These are phyloP conservation scores for Eremobia ochroleuca DNA, from an alignment of 2,888 invertebrate species.

Conservation along the genomic window DNA sequence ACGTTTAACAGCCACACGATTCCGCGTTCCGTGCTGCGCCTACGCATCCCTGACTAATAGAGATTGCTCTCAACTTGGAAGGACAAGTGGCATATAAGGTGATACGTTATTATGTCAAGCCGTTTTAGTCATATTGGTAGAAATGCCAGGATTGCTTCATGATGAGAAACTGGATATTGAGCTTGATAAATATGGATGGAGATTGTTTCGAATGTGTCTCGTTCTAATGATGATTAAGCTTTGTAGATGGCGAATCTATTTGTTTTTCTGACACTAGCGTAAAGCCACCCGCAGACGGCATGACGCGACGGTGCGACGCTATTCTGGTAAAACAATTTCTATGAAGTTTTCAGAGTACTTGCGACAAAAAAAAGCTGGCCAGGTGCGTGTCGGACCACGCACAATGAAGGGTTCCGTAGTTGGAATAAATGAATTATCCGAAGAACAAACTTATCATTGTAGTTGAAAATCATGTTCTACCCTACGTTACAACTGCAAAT, in stretches of 20 bases:
- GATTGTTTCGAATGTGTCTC: slow-evolving; percentile 21
- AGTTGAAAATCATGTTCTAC: too few relatives aligned
- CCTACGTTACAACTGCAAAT: too few relatives aligned
- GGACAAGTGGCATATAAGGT: slow-evolving; percentile 60
- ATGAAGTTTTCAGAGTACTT: not conserved
- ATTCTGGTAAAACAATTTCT: not conserved
- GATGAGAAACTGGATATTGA: slow-evolving; percentile 45
- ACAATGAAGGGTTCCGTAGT: too few relatives aligned
- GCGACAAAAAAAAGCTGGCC: not conserved
- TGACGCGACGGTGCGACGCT: not conserved
- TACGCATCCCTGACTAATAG: slow-evolving; percentile 64
- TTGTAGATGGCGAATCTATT: slow-evolving; percentile 5
- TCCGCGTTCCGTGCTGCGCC: slow-evolving; percentile 63
- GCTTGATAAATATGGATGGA: slow-evolving; percentile 41
- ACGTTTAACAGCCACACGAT: slow-evolving; percentile 35
- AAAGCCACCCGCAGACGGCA: not conserved
- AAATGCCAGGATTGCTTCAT: slow-evolving; percentile 63
- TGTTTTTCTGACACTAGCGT: not conserved
- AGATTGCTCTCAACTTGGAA: slow-evolving; percentile 62
- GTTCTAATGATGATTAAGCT: slow-evolving; percentile 45
- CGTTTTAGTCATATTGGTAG: slow-evolving; percentile 56
- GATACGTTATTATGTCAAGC: slow-evolving; percentile 52
- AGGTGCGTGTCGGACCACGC: too few relatives aligned
- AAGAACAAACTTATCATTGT: too few relatives aligned
- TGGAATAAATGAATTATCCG: too few relatives aligned